Evolutionary conservation across 2,888 invertebrate genomes (phyloP), one percentile per base, ranked within the genome.

Genomic region (Epirrhoe tristata): DNA sequence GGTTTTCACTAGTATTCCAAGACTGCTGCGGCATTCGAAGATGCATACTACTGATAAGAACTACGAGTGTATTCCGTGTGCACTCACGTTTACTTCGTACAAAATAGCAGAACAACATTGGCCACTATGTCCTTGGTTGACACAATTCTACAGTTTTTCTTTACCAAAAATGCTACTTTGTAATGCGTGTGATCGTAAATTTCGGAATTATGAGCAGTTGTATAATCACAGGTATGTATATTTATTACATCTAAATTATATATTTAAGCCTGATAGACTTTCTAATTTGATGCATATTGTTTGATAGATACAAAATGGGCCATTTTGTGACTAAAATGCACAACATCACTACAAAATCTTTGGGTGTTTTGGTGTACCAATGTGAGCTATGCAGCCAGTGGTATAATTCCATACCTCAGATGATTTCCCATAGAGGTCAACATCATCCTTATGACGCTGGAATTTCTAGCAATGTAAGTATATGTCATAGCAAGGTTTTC

Each of bases 41-140:
- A 76, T 78, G 46, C 96, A 96, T 85, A 94, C 94, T 1, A 95
- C 94, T n/a, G 93, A 94, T 73, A 94, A 94, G 80, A 95, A 95
- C 79, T 96, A 96, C 84, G 94, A 95, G 79, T 96, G 96, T 80
- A 91, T 91, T 65, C 94, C 94, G 70, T 94, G 94, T 70, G 81
- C 82, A 65, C 79, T 85, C 54, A 72, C 81, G 50, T 94, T 94
- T 75, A 63, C 76, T 12, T 90, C 89, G 24, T 93, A 89, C 71
- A 89, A 86, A 76, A 77, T 73, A 54, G 93, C 90, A 16, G 89
- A 92, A 72, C 86, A 89, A 60, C 94, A 94, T 71, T 94, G 93
- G 93, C 63, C 81, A 4, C 58, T 80, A 31, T 94, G 94, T 70
- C 84, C 87, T 34, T 93, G 93, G 92, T 69, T 90, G 51, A 86